A percentile compares a stretch with the other conserved stretches of the same genome.
phyloP scores from a whole-genome alignment of 2,113 vertebrate species.

The Spea multiplicata region DNA sequence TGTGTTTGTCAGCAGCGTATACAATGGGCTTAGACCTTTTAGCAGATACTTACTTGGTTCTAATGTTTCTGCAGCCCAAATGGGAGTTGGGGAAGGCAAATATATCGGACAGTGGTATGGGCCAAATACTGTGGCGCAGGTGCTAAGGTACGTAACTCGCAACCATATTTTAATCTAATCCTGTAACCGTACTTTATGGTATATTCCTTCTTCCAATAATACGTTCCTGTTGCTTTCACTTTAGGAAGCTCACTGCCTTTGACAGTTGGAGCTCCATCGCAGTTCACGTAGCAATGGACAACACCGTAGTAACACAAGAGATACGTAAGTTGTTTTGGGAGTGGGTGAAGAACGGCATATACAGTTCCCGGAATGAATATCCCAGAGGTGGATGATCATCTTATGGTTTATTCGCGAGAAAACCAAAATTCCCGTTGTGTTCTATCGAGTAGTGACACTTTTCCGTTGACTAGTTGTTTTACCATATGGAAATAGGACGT shows the following conservation, averaged over 20 bases:
- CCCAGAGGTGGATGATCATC: no score
- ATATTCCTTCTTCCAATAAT: neutral
- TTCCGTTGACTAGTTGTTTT: no score
- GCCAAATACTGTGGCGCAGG: constrained; percentile 96
- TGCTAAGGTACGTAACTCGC: constrained; percentile 83
- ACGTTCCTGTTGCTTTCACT: neutral
- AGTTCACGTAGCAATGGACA: constrained; percentile 97
- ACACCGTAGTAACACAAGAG: constrained; percentile 96
- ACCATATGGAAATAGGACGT: neutral
- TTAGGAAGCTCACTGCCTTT: constrained; percentile 90
- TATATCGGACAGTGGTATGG: constrained; percentile 98
- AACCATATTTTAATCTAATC: neutral
- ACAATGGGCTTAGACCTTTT: no score
- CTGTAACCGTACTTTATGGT: neutral
- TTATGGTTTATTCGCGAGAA: no score
- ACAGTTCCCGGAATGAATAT: no score
- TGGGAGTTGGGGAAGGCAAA: constrained; percentile 98
- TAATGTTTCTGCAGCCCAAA: constrained; percentile 81
- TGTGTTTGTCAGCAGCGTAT: no score
- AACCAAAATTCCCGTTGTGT: no score
- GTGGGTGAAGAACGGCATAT: no score
- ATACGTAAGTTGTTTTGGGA: constrained; percentile 80
- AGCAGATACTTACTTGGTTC: neutral
- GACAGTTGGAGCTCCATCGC: constrained; percentile 92
- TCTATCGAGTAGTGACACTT: no score